Evolutionary conservation across 2,113 vertebrate species (phyloP), one percentile per base, ranked within the genome.

Genomic region (Sander vitreus): DNA sequence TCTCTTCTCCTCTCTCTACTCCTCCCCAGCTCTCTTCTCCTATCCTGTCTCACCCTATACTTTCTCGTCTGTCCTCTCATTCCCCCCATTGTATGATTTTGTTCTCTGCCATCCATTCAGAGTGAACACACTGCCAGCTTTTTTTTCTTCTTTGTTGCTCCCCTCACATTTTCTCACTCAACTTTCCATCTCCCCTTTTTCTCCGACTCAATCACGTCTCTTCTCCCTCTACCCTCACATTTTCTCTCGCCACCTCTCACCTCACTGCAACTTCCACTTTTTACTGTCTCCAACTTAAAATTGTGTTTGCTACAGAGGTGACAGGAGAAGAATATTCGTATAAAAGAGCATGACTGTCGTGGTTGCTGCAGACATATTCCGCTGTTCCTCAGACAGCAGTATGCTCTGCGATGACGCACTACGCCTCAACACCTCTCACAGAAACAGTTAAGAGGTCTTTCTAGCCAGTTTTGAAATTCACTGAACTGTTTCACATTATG

Each of bases 51-150:
- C 54, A 25, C 10, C 33, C 33, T 55, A 11, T 43, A 4, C 23
- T 60, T 58, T 70, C 59, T 63, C 64, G 63, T 66, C 59, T 75
- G 54, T 8, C 1, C 47, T 85, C 50, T 39, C 60, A 21, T 30
- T 21, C 68, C 58, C 43, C 64, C 43, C 58, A 5, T 78, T 81
- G 43, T 57, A 39, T 57, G n/a, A 77, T 65, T 85, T 75, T 65
- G 60, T 80, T 90, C 88, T 83, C 81, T 89, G 62, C 50, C 79
- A 73, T 86, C 78, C 75, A 80, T 78, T 77, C 62, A 27, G 16
- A 27, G 16, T 59, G 25, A 86, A 71, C 51, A 50, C 21, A 64
- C 58, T 43, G 27, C 64, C 27, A 45, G 23, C 2, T 59, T 16
- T 50, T 16, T 55, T 27, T 59, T 47, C 23, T 16, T 33, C 33